Conservation (phyloP, 2,888 invertebrate genomes). For the Hedya salicella region DNA sequence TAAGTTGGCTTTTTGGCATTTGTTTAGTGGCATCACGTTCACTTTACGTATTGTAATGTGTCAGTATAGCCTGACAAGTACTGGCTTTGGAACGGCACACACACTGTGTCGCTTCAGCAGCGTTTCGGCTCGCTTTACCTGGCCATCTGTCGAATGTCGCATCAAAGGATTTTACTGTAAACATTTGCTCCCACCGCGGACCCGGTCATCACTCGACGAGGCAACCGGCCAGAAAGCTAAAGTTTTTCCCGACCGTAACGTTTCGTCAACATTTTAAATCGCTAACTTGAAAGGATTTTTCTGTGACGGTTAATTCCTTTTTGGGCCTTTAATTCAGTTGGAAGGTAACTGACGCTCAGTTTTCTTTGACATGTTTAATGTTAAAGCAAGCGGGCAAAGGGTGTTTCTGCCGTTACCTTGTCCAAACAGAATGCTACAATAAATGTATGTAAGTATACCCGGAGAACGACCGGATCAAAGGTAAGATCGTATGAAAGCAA, state of each 20-base stretch:
- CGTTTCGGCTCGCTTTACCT: background rate
- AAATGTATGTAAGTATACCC: background rate
- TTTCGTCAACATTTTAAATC: constrained; percentile 9
- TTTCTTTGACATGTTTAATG: constrained; percentile 11
- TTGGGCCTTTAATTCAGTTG: constrained; percentile 1
- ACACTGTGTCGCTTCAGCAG: background rate
- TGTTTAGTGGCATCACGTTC: too few relatives aligned
- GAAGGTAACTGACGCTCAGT: constrained; percentile 3
- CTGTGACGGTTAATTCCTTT: constrained; percentile 3
- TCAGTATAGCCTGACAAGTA: too few relatives aligned
- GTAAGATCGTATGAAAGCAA: too few relatives aligned
- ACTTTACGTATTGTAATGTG: too few relatives aligned
- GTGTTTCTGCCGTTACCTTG: background rate
- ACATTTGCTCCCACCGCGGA: constrained; percentile 7
- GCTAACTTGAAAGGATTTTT: constrained; percentile 10
- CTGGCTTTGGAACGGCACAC: constrained; percentile 6
- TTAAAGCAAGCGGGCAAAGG: background rate
- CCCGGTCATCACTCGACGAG: background rate
- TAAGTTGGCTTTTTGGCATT: too few relatives aligned
- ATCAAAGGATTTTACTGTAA: constrained; percentile 22
- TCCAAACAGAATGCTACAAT: background rate
- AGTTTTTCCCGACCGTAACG: constrained; percentile 8
- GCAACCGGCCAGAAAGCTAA: background rate
- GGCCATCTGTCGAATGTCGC: constrained; percentile 11
- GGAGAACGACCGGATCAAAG: too few relatives aligned